Conservation (phyloP, 2,797 vertebrate species). For the Peromyscus nudipes region DNA sequence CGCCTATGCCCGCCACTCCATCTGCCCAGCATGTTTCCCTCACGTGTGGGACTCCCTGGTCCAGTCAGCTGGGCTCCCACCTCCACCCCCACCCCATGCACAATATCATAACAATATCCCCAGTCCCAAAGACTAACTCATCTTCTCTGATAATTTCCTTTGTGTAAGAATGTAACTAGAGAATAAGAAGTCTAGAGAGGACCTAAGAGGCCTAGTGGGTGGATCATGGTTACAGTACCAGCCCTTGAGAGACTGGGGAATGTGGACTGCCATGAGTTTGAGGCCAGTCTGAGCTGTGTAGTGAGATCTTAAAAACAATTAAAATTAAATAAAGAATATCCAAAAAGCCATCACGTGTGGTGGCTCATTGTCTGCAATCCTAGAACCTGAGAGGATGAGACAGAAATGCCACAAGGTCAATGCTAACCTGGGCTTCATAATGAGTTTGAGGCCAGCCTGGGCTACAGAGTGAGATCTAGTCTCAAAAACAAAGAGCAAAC, state of each 20-base stretch:
- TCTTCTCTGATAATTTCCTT: slow-evolving; percentile 47
- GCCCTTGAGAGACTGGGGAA: no score
- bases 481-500: not conserved
- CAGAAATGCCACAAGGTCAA: not conserved
- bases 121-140: not conserved
- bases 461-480: not conserved
- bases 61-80: no score
- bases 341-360: not conserved
- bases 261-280: not conserved
- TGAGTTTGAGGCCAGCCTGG: not conserved
- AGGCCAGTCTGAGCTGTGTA: not conserved
- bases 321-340: not conserved
- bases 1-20: no score
- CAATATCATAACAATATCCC: not conserved
- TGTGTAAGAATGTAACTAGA: slow-evolving; percentile 47
- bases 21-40: no score
- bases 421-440: not conserved
- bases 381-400: not conserved
- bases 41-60: no score
- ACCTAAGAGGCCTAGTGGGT: not conserved
- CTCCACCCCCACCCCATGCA: no score
- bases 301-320: not conserved
- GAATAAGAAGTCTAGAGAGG: slow-evolving; percentile 6
- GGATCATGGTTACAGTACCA: not conserved
- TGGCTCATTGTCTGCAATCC: not conserved